Evolutionary conservation across 2,113 vertebrate genomes (phyloP).

Genomic region (Apodemus sylvaticus): DNA sequence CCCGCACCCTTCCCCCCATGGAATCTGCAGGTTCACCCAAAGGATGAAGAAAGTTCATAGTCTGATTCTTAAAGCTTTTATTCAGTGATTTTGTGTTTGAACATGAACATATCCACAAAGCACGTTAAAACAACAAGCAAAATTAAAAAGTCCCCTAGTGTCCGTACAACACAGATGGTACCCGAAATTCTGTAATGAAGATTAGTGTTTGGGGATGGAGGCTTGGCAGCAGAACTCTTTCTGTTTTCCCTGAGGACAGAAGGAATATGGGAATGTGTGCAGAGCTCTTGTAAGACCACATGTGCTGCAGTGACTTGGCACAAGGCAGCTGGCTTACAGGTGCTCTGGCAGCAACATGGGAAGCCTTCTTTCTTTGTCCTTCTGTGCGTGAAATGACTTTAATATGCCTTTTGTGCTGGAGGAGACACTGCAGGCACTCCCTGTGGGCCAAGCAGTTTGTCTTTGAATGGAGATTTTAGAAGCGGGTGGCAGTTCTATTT

Average conservation of each 20-base stretch:
- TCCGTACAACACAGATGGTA: constrained; percentile 53
- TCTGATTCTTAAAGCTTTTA: constrained; percentile 24
- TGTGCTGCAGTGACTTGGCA: constrained; percentile 67
- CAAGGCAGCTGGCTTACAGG: constrained; percentile 70
- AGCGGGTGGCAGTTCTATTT: constrained; percentile 59
- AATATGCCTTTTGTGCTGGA: constrained; percentile 7
- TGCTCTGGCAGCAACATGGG: constrained; percentile 58
- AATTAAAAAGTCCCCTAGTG: neutral
- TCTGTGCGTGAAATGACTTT: constrained; percentile 46
- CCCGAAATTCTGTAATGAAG: constrained; percentile 44
- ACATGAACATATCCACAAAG: constrained; percentile 11
- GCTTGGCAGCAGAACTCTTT: constrained; percentile 3
- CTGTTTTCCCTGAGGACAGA: constrained; percentile 52
- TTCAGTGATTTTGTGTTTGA: constrained; percentile 41
- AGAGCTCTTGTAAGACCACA: constrained; percentile 16
- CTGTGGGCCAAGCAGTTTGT: constrained; percentile 50
- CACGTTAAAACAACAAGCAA: neutral
- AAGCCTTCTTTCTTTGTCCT: constrained; percentile 53
- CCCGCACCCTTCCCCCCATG: neutral
- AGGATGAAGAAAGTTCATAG: neutral
- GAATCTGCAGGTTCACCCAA: neutral
- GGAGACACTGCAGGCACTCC: constrained; percentile 36
- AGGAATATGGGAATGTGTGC: constrained; percentile 19
- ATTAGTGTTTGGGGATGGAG: constrained; percentile 1
- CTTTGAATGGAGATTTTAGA: constrained; percentile 62